Base-by-base conservation (phyloP, 2,888 invertebrate genomes). In the Sinohyriopsis cumingii region DNA sequence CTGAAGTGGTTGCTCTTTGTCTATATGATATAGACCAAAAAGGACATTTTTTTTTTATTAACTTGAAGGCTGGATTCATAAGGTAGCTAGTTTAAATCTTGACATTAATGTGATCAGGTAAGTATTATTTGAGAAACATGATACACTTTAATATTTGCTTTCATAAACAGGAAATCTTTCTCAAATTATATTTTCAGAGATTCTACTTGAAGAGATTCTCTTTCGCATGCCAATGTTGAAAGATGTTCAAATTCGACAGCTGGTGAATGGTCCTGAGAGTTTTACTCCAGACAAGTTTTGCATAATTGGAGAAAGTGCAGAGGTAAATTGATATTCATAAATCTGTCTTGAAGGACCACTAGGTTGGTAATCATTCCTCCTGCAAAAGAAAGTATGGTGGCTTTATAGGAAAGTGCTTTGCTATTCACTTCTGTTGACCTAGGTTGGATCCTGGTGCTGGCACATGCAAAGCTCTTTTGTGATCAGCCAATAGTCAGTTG, bases 211-310 rank as follows among this genome's bases (percentile, higher is more conserved):
- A 81, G 94, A 96, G 87, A 92, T 98, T 81, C 91, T 98, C 59
- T 93, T 94, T 78, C 93, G 98, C 33, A 94, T 97, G 72, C 98
- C 99, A 0, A 90, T 92, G 63, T 92, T 99, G 65, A 93, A 93
- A 53, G 92, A 93, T 62, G 95, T 95, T 0, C 92, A 93, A 15
- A 92, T 97, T 22, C 94, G 96, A 82, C 93, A 94, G 76, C 91
- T 99, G 20, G 94, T 94, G 83, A 97, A 97, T 87, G 95, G 96
- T 0, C 94, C 97, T 0, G 98, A 98, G 91, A 95, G 96, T 3
- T 99, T 98, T 91, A 97, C 98, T 6, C 98, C 99, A 0, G 99
- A 99, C 89, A 96, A 97, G 89, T 95, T 95, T 87, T 96, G 97
- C 95, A 95, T 98, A 67, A 92, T 99, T 1, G 99, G 99, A 0